These are phyloP conservation scores for Hoplodrina blanda DNA, from an alignment of 2,888 invertebrate genomes.

Conservation along the genomic window DNA sequence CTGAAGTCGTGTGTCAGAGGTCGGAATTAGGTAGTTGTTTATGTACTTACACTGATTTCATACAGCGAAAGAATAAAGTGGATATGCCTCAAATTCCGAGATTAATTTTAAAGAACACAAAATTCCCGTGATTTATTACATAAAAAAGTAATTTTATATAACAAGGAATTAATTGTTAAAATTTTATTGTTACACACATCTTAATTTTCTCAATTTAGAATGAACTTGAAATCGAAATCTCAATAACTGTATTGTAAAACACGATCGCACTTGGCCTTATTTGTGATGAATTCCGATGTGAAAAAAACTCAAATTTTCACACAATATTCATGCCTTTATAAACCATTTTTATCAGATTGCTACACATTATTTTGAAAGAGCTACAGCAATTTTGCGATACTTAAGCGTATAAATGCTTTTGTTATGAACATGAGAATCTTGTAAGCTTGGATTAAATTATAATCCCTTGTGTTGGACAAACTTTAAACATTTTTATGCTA, in stretches of 20 bases:
- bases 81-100: too few species aligned
- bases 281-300: constrained; percentile 33
- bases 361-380: constrained; percentile 49
- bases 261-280: constrained; percentile 42
- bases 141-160: too few species aligned
- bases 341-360: constrained; percentile 44
- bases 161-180: too few species aligned
- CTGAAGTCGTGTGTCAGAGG: too few species aligned
- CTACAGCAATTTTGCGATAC: constrained; percentile 34
- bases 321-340: constrained; percentile 43
- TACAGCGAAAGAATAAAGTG: too few species aligned
- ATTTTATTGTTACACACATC: too few species aligned
- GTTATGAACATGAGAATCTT: constrained; percentile 29
- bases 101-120: too few species aligned
- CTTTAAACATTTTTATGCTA: not conserved
- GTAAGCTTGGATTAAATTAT: not conserved
- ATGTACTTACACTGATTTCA: too few species aligned
- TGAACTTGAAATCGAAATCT: not conserved
- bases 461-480: not conserved
- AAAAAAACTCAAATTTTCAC: constrained; percentile 52
- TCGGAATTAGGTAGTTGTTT: too few species aligned
- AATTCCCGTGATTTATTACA: too few species aligned
- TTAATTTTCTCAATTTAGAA: not conserved
- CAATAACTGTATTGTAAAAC: constrained; percentile 9
- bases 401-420: constrained; percentile 18